Evolutionary conservation across 2,888 invertebrate species (phyloP), one percentile per base, ranked within the genome.

Genomic region (Drosophila longiperda): DNA sequence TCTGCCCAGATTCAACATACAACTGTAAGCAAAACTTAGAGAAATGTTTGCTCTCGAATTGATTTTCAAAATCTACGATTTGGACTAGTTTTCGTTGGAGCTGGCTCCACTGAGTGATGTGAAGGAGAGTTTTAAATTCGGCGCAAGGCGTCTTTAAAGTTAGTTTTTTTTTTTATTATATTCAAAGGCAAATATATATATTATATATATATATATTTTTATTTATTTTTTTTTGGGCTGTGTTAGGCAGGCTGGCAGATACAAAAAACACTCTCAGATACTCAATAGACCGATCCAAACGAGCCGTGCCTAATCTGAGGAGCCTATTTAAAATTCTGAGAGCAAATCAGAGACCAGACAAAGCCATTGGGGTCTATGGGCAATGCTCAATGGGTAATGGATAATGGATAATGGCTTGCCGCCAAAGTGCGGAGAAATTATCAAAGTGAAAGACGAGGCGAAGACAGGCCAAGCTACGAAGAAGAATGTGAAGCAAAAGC

Each of bases 341-440:
- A 78, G 87, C 87, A 87, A 88, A 85, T 78, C 78, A 63, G 68
- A 72, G 72, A 72, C 66, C 69, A 69, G 67, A 74, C 64, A 73
- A 50, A 62, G 65, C 23, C 54, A 26, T 26, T 54, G 54, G 54
- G 38, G 50, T 45, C 45, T 45, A 45, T 45, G 45, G 45, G 42
- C 54, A 58, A 29, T 29, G 53, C 52, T 38, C 55, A 60, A 50
- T 58, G 55, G 71, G 45, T 20, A 45, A 45, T 45, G 63, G 63
- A 20, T 42, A 73, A 49, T 63, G 62, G 63, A 33, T 63, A 65
- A 77, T 80, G 76, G 89, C 78, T 78, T 73, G 82, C 81, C 81
- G 84, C 84, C 84, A 84, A 82, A 84, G 73, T 61, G 82, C 71
- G 87, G 89, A 87, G 86, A 87, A 87, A 90, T 87, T 86, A 87